Percentiles rank a stretch among this genome's conserved stretches.
Conservation (phyloP, 35 echinoderm and acorn worm species). For the Eucidaris tribuloides region DNA sequence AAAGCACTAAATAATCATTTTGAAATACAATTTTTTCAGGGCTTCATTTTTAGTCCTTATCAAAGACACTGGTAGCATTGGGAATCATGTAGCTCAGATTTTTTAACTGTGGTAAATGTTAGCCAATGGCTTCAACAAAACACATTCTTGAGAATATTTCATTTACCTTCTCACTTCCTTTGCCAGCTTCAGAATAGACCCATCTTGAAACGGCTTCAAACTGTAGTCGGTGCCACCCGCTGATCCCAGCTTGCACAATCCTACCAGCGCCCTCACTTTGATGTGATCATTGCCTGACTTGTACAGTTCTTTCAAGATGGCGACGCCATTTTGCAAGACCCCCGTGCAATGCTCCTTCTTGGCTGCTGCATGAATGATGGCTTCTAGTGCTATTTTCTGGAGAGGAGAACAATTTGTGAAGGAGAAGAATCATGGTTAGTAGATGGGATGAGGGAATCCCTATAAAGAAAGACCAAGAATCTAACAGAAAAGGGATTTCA, state of each 20-base stretch:
- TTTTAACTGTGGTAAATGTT: too few species aligned
- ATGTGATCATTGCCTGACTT: conserved; percentile 76
- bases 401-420: neutral
- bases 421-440: too few species aligned
- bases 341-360: conserved; percentile 91
- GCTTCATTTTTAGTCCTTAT: too few species aligned
- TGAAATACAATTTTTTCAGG: too few species aligned
- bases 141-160: too few species aligned
- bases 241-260: conserved; percentile 86
- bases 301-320: conserved; percentile 80
- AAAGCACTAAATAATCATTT: too few species aligned
- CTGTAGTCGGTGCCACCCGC: conserved; percentile 87
- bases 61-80: too few species aligned
- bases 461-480: too few species aligned
- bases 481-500: too few species aligned
- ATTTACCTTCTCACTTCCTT: conserved; percentile 80
- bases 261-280: conserved; percentile 86
- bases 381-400: conserved; percentile 77
- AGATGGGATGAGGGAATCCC: too few species aligned
- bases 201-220: conserved; percentile 68
- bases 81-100: too few species aligned
- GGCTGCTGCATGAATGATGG: conserved; percentile 81
- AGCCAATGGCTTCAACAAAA: too few species aligned
- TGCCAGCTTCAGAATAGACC: conserved; percentile 68
- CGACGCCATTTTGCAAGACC: conserved; percentile 53